Evolutionary conservation across 2,888 invertebrate species (phyloP).

Genomic region (Octonoba sinensis): DNA sequence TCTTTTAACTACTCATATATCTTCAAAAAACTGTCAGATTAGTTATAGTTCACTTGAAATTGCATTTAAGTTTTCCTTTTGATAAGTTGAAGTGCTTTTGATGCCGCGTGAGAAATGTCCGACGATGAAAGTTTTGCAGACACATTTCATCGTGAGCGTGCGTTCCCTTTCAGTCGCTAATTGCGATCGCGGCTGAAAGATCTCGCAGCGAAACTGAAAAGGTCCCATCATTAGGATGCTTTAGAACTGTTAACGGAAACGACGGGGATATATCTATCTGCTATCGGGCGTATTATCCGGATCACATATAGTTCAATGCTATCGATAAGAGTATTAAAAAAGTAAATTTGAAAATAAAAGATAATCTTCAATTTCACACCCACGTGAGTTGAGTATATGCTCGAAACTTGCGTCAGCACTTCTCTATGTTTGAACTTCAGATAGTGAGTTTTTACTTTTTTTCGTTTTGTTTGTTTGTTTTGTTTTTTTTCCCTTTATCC

Average conservation of each 20-base stretch:
- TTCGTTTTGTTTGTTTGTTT: conserved; percentile 2
- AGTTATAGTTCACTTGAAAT: too few species aligned
- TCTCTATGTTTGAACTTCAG: conserved; percentile 43
- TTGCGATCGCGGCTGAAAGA: conserved; percentile 25
- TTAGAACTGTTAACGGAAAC: conserved; percentile 31
- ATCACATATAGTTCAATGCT: conserved; percentile 28
- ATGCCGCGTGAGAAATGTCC: too few species aligned
- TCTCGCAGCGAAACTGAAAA: conserved; percentile 18
- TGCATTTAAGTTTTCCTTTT: too few species aligned
- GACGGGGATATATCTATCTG: conserved; percentile 6
- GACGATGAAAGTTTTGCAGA: background rate
- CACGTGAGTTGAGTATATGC: conserved; percentile 38
- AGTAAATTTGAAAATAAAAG: conserved; percentile 21
- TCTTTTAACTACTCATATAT: too few species aligned
- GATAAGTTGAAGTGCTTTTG: too few species aligned
- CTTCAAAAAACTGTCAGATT: too few species aligned
- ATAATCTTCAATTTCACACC: conserved; percentile 58
- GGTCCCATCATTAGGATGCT: conserved; percentile 17
- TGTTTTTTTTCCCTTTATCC: background rate
- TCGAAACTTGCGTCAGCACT: conserved; percentile 45
- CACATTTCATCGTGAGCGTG: conserved; percentile 1
- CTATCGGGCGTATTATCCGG: conserved; percentile 15
- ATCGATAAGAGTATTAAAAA: conserved; percentile 16
- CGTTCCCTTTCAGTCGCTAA: conserved; percentile 25
- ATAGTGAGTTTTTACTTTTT: conserved; percentile 8